Base-by-base conservation (phyloP, 2,113 vertebrate genomes). In the Myotis brandtii region DNA sequence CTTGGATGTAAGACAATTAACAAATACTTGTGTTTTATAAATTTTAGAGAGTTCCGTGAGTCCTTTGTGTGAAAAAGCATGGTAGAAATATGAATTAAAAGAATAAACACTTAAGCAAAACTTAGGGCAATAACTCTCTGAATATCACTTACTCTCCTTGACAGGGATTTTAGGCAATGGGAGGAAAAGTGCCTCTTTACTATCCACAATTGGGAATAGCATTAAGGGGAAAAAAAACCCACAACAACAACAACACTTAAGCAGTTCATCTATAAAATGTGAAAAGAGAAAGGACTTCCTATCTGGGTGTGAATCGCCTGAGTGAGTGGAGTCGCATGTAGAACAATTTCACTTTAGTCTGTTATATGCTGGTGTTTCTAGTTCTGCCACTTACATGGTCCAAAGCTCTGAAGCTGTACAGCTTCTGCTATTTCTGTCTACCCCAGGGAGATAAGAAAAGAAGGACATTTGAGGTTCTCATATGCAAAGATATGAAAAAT, bases 301-400 rank as follows among this genome's bases (percentile, higher is more conserved):
- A 21, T 40, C 67, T 80, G 20, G 12, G 11, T 1, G 0, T 46
- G 32, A 70, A 81, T 32, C 37, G 20, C 14, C 1, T 40, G 25
- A 62, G 11, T 43, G 13, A 62, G 48, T 43, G 27, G n/a, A 86
- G 70, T 86, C 17, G 27, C 10, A 0, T 40, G 17, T 23, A 34
- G 59, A 86, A 52, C 7, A 21, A 84, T 30, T 76, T 18, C 20
- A 64, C 9, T 64, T 17, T 6, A 0, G 12, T 50, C 50, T 76
- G 25, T 37, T 81, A 6, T 0, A 20, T 12, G 23, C 13, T 98
- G 95, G 97, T 91, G 86, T 75, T 67, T 93, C 92, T 89, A 59
- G 86, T 87, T 96, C 95, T 97, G 96, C 97, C 96, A 97, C 95
- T 82, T 97, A 21, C 14, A 2, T 16, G 85, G 16, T 34, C 34